Base-by-base conservation (phyloP, 1,140 invertebrate species). In the Diprion similis region DNA sequence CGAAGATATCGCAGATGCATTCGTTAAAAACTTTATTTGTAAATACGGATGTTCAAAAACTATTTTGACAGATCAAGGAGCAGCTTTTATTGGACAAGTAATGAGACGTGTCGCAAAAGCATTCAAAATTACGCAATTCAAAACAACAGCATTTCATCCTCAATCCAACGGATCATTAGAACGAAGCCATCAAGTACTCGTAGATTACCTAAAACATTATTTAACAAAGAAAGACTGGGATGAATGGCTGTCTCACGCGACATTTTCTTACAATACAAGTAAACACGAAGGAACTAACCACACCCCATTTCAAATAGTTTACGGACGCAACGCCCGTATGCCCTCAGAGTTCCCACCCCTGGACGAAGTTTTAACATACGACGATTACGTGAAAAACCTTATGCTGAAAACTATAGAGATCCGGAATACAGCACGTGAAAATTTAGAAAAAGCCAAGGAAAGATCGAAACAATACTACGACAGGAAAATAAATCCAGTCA, bases 211-310 rank as follows among this genome's bases (percentile, higher is more conserved):
- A 19, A 77, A 70, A 69, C 68, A 78, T 73, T 84, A 80, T 68
- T 67, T 75, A 9, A 70, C 76, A 13, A 46, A 67, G 6, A 72
- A 70, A 11, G 78, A 87, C 73, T 89, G 86, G 87, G 81, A 87
- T 66, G 37, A 77, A 18, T 37, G 24, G 24, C 6, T 37, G 24
- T 37, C 24, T 37, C 24, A 37, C 24, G 1, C 24, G 24, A 37
- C 79, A 74, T 67, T 37, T 86, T 3, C 75, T 37, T 37, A 37
- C 24, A 37, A 37, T 37, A 37, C 24, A 6, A 37, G 24, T 6
- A 37, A 6, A 37, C 24, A 37, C 24, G 24, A 37, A 37, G 24
- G 24, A 6, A 37, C 24, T 3, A 37, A 4, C 24, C 24, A 37
- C 24, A 37, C 24, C 24, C 24, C 24, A 37, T 37, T 37, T 6